Evolutionary conservation across 2,797 vertebrate genomes (phyloP), one percentile per base, ranked within the genome.

Genomic region (Momotus momota): DNA sequence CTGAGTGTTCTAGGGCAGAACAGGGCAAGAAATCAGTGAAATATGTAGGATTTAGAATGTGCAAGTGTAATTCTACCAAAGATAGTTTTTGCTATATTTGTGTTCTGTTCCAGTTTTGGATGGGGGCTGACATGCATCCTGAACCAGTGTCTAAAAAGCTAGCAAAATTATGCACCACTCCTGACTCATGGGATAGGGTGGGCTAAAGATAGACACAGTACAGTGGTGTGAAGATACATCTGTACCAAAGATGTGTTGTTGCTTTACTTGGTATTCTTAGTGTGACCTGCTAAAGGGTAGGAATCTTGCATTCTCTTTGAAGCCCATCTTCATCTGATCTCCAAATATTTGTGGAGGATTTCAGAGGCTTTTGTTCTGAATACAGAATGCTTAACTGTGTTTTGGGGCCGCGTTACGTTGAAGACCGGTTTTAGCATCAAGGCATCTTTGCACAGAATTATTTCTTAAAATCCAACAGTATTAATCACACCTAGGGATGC

Each of bases 201-300:
- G 86, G 65, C 90, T 96, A 95, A 96, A 97, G 93, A 81, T 71
- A 95, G 90, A 71, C 66, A 12, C 85, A 66, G 70, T 41, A 81
- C 92, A 90, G 60, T 90, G 81, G 72, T 3, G 29, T 93, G 61
- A 73, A 97, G 90, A 87, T 92, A 81, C 86, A 96, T 88, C 92
- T 91, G 83, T 71, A 93, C 78, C 48, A 58, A 75, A 90, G 71
- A 65, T 88, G 45, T 83, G 66, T 62, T 84, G 75, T 86, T 94
- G 69, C 55, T 94, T 66, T 90, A 61, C 92, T 95, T 84, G 58
- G 23, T 91, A 55, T 95, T 93, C 82, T 91, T 79, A 92, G 61
- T 48, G 64, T 70, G 65, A 74, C 78, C 81, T 70, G 62, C 79
- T 78, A 94, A 96, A 79, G 91, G 31, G 25, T 51, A 78, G 90